Percentiles rank a stretch among this genome's conserved stretches.
Conservation (phyloP, 2,113 vertebrate genomes). For the Tachysurus vachellii region DNA sequence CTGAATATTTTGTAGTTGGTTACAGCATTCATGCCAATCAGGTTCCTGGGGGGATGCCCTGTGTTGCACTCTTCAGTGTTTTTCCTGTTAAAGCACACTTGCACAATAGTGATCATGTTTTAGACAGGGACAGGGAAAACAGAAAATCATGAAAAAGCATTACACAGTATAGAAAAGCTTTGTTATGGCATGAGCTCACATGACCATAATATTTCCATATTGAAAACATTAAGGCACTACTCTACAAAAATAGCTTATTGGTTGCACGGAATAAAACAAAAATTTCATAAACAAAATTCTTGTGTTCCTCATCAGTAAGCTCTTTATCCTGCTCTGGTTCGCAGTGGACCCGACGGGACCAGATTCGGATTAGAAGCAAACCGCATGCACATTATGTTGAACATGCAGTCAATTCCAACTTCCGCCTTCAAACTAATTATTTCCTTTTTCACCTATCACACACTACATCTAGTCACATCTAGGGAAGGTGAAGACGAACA, state of each 20-base stretch:
- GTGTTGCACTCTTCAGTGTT: background rate
- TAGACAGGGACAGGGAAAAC: background rate
- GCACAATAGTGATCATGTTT: background rate
- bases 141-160: background rate
- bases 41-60: background rate
- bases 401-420: background rate
- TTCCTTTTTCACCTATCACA: background rate
- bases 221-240: background rate
- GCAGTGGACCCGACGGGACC: background rate
- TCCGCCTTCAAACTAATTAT: background rate
- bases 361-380: background rate
- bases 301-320: background rate
- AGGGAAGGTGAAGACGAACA: background rate
- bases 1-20: background rate
- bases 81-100: background rate
- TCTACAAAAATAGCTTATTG: background rate
- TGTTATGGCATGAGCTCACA: background rate
- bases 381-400: background rate
- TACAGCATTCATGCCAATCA: background rate
- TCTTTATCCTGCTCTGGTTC: background rate
- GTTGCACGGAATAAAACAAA: background rate
- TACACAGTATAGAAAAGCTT: background rate
- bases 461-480: background rate
- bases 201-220: background rate
- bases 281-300: too few relatives aligned